Base-by-base conservation (phyloP, 2,797 vertebrate genomes). In the Lindbergichthys nudifrons region DNA sequence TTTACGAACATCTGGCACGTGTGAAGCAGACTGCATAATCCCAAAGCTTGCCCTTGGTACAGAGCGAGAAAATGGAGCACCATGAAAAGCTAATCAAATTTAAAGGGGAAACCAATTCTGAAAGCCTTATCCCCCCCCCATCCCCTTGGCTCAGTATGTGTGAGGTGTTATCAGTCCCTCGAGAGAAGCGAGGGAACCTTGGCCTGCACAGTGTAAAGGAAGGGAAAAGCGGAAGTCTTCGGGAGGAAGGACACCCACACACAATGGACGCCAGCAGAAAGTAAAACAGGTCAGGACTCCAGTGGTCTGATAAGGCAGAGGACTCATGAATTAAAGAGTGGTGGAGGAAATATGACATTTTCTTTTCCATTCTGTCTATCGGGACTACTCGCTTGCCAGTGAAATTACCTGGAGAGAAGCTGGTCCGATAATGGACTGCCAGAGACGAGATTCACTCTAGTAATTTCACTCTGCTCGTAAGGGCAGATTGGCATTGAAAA, bases 281-380 rank as follows among this genome's bases (percentile, higher is more conserved):
- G 91, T 94, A 93, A 94, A 93, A 92, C 86, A 91, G 91, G 93
- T 93, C 91, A 92, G 88, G 89, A 90, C 93, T 94, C 90, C 81
- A 82, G 91, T 75, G 87, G 82, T 87, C 89, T 89, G 93, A 95
- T 94, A 94, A 94, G 86, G 89, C 78, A 85, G 81, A 88, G 83
- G 82, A 93, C 93, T 94, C 92, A 91, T 93, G 92, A 94, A 94
- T 93, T 93, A 94, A 93, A 94, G 86, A 91, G 89, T 69, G 89
- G 88, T 82, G 85, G 79, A 85, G 90, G 82, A 89, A 92, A 93
- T 92, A 90, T 92, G 88, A 92, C 88, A 92, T 93, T 92, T 94
- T 83, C 84, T 86, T 93, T 93, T 90, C 92, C 84, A 86, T 92
- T 92, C 82, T 78, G 86, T 93, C 92, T 93, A 92, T 93, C 85